Evolutionary conservation across 2,888 invertebrate species (phyloP).

Genomic region (Reticulitermes lucifugus): DNA sequence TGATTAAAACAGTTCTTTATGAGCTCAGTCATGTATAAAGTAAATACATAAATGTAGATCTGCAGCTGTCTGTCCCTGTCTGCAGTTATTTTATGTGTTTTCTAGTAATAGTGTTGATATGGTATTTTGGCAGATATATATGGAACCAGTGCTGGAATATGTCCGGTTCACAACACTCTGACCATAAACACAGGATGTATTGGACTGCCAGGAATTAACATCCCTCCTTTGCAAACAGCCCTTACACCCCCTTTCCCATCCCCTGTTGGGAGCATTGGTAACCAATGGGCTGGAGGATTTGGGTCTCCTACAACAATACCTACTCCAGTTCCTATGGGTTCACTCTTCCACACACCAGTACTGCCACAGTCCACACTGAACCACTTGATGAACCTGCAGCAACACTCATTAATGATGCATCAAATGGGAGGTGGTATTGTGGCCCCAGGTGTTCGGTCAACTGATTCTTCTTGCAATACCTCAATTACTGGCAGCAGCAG

Average conservation of each 20-base stretch:
- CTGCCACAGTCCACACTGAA: not conserved
- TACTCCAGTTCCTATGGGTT: not conserved
- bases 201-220: not conserved
- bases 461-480: not conserved
- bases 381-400: not conserved
- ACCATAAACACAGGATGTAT: not conserved
- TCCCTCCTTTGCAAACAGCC: not conserved
- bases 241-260: slow-evolving; percentile 8
- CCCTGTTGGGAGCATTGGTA: not conserved
- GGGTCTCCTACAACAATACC: not conserved
- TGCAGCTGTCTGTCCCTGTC: too few relatives aligned
- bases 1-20: too few relatives aligned
- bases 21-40: too few relatives aligned
- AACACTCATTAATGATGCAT: not conserved
- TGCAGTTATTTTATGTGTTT: too few relatives aligned
- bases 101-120: too few relatives aligned
- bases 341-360: not conserved
- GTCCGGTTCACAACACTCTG: not conserved
- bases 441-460: not conserved
- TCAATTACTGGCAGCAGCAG: slow-evolving; percentile 8
- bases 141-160: not conserved
- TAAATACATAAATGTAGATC: too few relatives aligned
- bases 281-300: slow-evolving; percentile 12
- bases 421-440: not conserved
- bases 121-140: slow-evolving; percentile 4